Conservation (phyloP, 2,797 vertebrate species). For the Rhynchonycteris naso region DNA sequence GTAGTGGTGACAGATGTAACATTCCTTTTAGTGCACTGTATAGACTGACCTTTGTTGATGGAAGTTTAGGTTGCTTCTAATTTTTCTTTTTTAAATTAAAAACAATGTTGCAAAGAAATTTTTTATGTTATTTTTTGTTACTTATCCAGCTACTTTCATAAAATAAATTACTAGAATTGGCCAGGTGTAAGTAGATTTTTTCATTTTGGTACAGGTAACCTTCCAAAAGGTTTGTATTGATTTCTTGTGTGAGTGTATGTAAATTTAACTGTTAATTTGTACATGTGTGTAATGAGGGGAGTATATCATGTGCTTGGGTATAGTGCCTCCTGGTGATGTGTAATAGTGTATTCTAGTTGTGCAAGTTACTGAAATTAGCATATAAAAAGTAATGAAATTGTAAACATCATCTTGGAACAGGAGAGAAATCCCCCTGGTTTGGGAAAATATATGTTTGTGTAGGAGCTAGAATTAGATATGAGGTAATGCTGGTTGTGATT, state of each 20-base stretch:
- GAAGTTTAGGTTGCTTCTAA: neutral
- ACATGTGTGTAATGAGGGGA: neutral
- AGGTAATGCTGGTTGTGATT: neutral
- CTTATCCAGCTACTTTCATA: neutral
- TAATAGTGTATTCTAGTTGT: neutral
- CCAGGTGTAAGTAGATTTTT: neutral
- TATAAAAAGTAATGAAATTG: neutral
- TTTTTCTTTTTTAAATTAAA: neutral
- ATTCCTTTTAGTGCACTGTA: neutral
- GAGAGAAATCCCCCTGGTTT: neutral
- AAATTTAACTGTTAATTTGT: neutral
- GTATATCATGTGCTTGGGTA: neutral
- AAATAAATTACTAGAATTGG: neutral
- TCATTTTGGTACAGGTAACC: neutral
- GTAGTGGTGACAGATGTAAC: neutral
- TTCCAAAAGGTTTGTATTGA: neutral
- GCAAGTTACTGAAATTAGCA: neutral
- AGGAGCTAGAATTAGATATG: neutral
- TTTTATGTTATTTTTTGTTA: neutral
- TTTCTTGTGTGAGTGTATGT: neutral
- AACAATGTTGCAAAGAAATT: neutral
- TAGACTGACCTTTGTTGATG: neutral
- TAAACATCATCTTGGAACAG: neutral
- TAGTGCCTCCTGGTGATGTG: neutral
- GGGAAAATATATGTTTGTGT: neutral